phyloP scores from a whole-genome alignment of 2,797 vertebrate genomes.

The Sebastes cheni region DNA sequence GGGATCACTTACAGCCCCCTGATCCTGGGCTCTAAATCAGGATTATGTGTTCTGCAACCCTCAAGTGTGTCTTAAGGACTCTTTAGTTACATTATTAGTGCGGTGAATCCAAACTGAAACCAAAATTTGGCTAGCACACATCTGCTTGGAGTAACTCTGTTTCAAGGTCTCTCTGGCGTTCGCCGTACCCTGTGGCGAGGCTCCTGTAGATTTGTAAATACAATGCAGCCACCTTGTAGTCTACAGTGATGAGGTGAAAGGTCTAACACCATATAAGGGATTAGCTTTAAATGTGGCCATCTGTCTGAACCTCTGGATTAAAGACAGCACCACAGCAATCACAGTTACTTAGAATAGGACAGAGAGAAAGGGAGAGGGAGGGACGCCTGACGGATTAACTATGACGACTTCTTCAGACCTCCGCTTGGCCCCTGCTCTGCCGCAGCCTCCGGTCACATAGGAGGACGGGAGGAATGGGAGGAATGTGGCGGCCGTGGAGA shows the following conservation, averaged over 20 bases:
- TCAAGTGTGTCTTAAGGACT: not conserved
- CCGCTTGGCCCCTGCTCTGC: slow-evolving; percentile 15
- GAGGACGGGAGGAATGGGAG: slow-evolving; percentile 30
- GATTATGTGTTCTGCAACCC: not conserved
- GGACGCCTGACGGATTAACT: slow-evolving; percentile 55
- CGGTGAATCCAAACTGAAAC: not conserved
- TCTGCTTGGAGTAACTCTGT: not conserved
- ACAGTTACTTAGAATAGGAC: slow-evolving; percentile 49
- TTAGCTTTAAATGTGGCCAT: slow-evolving; percentile 60
- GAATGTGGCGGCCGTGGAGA: slow-evolving; percentile 45
- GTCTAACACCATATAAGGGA: slow-evolving; percentile 32
- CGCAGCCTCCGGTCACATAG: slow-evolving; percentile 36
- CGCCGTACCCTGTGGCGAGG: not conserved
- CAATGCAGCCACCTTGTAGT: slow-evolving; percentile 5
- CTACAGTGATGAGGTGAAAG: slow-evolving; percentile 17
- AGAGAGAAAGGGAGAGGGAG: slow-evolving; percentile 1
- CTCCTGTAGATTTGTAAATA: not conserved
- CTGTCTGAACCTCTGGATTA: slow-evolving; percentile 62
- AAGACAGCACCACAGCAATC: slow-evolving; percentile 34
- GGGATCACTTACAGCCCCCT: not conserved
- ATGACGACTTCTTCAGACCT: slow-evolving; percentile 60
- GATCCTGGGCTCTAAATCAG: not conserved
- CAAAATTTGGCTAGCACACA: not conserved
- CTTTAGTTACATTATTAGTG: not conserved
- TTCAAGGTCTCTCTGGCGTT: not conserved